A percentile compares a stretch with the other conserved stretches of the same genome.
These are phyloP conservation scores for Scophthalmus maximus DNA, from an alignment of 2,113 vertebrate genomes.

Conservation along the genomic window DNA sequence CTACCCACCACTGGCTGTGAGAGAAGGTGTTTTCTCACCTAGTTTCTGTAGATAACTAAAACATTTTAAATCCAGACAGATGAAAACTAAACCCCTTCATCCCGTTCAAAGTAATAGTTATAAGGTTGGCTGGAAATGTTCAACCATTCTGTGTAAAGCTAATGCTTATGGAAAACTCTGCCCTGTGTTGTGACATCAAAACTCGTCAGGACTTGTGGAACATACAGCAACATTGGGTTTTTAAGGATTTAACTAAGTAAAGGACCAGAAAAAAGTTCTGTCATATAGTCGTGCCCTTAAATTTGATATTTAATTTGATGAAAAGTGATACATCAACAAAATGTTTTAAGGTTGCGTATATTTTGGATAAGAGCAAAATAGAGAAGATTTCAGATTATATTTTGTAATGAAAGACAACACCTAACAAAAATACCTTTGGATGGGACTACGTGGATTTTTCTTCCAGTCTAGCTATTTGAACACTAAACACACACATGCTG, in stretches of 20 bases:
- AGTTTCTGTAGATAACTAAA: too few species aligned
- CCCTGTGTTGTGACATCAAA: not conserved
- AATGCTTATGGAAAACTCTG: not conserved
- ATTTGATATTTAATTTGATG: too few species aligned
- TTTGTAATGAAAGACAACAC: constrained; percentile 23
- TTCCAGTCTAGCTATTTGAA: constrained; percentile 11
- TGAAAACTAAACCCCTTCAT: not conserved
- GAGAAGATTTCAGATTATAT: not conserved
- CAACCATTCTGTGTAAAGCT: too few species aligned
- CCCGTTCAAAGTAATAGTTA: not conserved
- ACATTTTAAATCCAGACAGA: not conserved
- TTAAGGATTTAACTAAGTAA: not conserved
- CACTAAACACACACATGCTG: constrained; percentile 4
- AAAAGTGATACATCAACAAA: too few species aligned
- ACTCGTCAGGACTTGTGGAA: not conserved
- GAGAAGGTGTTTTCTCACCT: too few species aligned
- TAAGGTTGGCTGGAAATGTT: not conserved
- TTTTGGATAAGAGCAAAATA: not conserved
- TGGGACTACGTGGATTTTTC: constrained; percentile 17
- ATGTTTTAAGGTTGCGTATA: too few species aligned
- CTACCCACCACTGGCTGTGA: too few species aligned
- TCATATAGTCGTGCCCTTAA: not conserved
- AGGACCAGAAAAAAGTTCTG: not conserved
- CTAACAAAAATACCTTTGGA: constrained; percentile 6
- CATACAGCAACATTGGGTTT: not conserved